Evolutionary conservation across 1,140 invertebrate species (phyloP).

Genomic region (Platorchestia sp.): DNA sequence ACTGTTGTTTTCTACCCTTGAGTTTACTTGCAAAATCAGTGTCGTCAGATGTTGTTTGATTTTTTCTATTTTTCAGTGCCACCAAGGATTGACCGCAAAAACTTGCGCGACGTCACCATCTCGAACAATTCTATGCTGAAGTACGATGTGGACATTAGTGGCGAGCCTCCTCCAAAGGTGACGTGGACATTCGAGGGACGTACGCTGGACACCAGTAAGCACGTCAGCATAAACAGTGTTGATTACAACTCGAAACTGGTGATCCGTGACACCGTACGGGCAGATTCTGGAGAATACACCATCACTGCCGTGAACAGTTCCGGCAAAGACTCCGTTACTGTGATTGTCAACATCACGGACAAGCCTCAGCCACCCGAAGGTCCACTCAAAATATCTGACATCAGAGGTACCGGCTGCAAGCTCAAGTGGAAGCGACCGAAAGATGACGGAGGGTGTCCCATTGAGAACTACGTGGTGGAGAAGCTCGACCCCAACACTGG

Average conservation of each 20-base stretch:
- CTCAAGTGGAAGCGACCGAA: slow-evolving; percentile 94
- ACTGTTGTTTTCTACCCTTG: neutral
- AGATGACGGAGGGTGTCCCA: slow-evolving; percentile 82
- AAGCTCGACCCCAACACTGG: slow-evolving; percentile 94
- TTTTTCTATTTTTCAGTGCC: slow-evolving; percentile 77
- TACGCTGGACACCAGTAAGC: slow-evolving; percentile 75
- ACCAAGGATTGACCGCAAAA: slow-evolving; percentile 94
- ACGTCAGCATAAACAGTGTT: slow-evolving; percentile 83
- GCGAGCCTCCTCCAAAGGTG: slow-evolving; percentile 90
- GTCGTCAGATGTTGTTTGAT: neutral
- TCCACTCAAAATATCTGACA: slow-evolving; percentile 85
- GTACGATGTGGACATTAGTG: slow-evolving; percentile 90
- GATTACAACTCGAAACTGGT: slow-evolving; percentile 91
- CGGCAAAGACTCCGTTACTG: slow-evolving; percentile 88
- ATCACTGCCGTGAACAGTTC: slow-evolving; percentile 87
- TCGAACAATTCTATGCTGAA: slow-evolving; percentile 94
- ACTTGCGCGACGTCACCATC: slow-evolving; percentile 87
- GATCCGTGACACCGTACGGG: slow-evolving; percentile 83
- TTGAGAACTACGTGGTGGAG: slow-evolving; percentile 77
- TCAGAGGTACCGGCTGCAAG: slow-evolving; percentile 93
- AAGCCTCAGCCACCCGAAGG: slow-evolving; percentile 90
- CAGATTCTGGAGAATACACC: slow-evolving; percentile 90
- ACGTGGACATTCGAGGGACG: slow-evolving; percentile 86
- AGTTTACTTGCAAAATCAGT: neutral
- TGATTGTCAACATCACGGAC: slow-evolving; percentile 92